A percentile compares a stretch with the other conserved stretches of the same genome.
These are phyloP conservation scores for Brachylomia viminalis DNA, from an alignment of 2,888 invertebrate genomes.

Conservation along the genomic window DNA sequence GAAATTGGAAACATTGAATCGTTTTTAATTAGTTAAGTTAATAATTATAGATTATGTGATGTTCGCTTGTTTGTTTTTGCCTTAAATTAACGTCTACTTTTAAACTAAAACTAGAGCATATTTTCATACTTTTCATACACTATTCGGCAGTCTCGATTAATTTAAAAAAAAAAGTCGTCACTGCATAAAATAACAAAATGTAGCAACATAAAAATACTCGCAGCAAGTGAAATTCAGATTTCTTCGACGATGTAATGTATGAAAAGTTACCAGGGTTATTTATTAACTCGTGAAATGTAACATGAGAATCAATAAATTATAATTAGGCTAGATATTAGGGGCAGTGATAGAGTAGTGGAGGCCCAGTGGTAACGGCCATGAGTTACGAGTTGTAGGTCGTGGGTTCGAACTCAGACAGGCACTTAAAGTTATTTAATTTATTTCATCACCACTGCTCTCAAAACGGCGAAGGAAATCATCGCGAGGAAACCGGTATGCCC, in stretches of 20 bases:
- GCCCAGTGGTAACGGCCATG: neutral
- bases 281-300: neutral
- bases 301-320: neutral
- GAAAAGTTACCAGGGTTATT: neutral
- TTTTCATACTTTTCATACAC: neutral
- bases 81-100: neutral
- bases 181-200: neutral
- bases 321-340: neutral
- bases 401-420: neutral
- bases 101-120: too few species aligned
- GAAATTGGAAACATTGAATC: neutral
- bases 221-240: neutral
- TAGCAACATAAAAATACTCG: neutral
- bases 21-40: too few species aligned
- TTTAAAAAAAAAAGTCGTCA: neutral
- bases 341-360: neutral
- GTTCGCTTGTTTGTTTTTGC: neutral
- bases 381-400: neutral
- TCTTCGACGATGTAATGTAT: neutral
- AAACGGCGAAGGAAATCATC: neutral
- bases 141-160: neutral
- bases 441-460: neutral
- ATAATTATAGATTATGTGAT: neutral
- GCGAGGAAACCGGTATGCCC: neutral
- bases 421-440: neutral